These are phyloP conservation scores for Odocoileus hemionus DNA, from an alignment of 2,113 vertebrate species.

Conservation along the genomic window DNA sequence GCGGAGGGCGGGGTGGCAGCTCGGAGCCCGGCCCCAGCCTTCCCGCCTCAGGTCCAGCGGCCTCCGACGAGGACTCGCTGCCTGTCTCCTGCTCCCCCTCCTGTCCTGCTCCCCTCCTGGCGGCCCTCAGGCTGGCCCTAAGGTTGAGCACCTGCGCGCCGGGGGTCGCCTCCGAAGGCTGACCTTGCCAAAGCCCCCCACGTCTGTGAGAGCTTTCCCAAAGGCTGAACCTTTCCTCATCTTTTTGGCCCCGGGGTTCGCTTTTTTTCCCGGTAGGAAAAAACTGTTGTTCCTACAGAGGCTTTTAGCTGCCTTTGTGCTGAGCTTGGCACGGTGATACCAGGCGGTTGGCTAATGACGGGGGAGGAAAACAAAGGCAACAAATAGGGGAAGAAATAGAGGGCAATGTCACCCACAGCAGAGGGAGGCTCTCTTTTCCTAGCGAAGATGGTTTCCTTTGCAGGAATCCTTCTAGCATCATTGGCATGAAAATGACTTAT, in stretches of 20 bases:
- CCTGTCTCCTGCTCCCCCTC: rapidly evolving
- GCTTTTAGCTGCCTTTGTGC: conserved; percentile 53
- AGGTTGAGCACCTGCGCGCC: neutral
- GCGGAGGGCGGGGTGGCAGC: neutral
- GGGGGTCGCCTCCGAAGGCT: neutral
- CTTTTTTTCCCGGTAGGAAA: neutral
- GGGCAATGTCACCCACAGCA: neutral
- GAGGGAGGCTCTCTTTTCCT: neutral
- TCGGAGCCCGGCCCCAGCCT: neutral
- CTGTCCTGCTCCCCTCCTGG: rapidly evolving
- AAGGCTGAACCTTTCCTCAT: neutral
- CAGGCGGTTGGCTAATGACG: conserved; percentile 16
- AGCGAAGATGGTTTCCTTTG: conserved; percentile 35
- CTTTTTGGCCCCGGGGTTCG: neutral
- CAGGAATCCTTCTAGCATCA: neutral
- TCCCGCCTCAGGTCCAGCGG: neutral
- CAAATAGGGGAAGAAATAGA: neutral
- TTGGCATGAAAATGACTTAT: neutral
- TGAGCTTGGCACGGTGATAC: neutral
- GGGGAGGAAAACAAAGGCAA: conserved; percentile 54
- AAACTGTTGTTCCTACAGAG: neutral
- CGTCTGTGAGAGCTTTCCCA: neutral
- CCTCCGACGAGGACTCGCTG: neutral
- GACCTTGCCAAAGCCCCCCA: neutral
- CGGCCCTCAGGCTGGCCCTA: neutral